Conservation (phyloP, 2,797 vertebrate species). For the Loris lydekkerianus region DNA sequence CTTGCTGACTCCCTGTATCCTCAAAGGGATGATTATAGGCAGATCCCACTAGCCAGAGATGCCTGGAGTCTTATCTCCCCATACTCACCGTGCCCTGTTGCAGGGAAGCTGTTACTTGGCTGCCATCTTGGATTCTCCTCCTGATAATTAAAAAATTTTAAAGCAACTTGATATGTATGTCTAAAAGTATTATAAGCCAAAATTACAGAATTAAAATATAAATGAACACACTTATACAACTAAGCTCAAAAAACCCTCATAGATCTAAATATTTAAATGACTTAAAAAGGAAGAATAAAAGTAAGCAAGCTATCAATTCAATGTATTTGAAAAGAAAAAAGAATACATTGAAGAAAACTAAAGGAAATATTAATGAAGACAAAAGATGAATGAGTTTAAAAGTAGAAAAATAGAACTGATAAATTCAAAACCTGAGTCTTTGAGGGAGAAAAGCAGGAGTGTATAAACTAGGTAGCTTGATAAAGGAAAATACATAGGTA, state of each 20-base stretch:
- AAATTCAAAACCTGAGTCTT: conserved; percentile 12
- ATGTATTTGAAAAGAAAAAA: conserved; percentile 30
- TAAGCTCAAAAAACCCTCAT: background rate
- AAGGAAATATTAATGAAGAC: background rate
- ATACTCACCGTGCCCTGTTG: too few species aligned
- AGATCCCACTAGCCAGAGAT: too few species aligned
- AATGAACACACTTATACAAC: background rate
- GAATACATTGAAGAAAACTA: background rate
- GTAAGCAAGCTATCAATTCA: background rate
- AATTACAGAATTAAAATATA: conserved; percentile 27
- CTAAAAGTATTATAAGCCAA: background rate
- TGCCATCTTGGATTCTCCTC: too few species aligned
- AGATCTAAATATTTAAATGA: background rate
- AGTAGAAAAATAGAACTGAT: conserved; percentile 39
- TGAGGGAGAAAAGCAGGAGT: background rate
- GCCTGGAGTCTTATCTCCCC: too few species aligned
- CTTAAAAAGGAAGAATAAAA: conserved; percentile 42
- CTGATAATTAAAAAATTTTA: conserved; percentile 4
- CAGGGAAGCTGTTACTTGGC: too few species aligned
- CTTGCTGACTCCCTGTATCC: too few species aligned
- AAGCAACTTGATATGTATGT: background rate
- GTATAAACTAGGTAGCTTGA: conserved; percentile 25
- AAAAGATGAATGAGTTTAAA: background rate
- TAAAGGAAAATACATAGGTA: conserved; percentile 13
- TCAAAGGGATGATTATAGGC: too few species aligned